A percentile compares a stretch with the other conserved stretches of the same genome.
Evolutionary conservation across 2,888 invertebrate genomes (phyloP).

Genomic region (Aphidoletes aphidimyza): DNA sequence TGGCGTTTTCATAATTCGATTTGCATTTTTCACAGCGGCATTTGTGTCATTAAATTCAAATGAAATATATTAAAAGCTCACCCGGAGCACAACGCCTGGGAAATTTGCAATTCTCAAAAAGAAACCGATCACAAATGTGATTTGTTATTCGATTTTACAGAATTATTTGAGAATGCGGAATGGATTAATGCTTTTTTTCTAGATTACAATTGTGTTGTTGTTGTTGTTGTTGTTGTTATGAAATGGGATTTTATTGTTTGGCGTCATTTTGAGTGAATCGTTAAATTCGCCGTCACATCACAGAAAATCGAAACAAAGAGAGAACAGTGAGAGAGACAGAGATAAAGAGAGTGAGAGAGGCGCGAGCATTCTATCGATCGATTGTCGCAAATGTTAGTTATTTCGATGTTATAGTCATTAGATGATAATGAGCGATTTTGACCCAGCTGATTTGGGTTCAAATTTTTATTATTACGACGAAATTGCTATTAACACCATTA

Average conservation of each 20-base stretch:
- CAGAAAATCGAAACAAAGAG: too few relatives aligned
- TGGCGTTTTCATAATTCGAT: neutral
- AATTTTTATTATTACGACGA: conserved; percentile 37
- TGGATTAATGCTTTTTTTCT: neutral
- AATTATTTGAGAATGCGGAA: neutral
- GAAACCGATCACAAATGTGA: neutral
- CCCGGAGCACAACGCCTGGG: neutral
- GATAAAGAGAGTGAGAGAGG: too few relatives aligned
- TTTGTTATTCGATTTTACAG: neutral
- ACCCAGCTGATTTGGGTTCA: conserved; percentile 20
- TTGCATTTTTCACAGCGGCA: neutral
- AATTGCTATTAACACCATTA: conserved; percentile 38
- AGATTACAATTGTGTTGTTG: too few relatives aligned
- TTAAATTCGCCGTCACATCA: too few relatives aligned
- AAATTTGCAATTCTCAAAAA: neutral
- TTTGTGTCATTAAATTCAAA: conserved; percentile 26
- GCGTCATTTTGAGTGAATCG: too few relatives aligned
- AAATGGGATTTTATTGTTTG: neutral
- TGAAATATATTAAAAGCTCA: conserved; percentile 25
- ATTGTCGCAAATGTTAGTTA: too few relatives aligned
- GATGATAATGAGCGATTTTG: conserved; percentile 41
- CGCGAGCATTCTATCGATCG: too few relatives aligned
- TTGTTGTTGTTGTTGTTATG: too few relatives aligned
- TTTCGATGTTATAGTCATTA: conserved; percentile 1
- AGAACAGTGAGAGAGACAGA: too few relatives aligned